These are phyloP conservation scores for Marmota flaviventris DNA, from an alignment of 2,113 vertebrate genomes.

Conservation along the genomic window DNA sequence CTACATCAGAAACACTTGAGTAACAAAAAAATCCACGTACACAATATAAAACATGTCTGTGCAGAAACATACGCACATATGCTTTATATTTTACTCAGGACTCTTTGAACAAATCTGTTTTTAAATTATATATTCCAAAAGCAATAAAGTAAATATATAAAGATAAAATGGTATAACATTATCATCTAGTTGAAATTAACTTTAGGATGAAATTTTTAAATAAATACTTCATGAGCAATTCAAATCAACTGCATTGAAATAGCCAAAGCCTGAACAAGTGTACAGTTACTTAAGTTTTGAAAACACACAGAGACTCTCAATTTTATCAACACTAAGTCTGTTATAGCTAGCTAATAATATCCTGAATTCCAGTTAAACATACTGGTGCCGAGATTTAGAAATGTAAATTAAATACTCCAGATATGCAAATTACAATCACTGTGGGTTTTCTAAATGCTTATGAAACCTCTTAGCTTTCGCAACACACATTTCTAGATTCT, in stretches of 20 bases:
- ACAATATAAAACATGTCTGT: background rate
- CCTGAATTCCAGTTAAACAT: slow-evolving; percentile 68
- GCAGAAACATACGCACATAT: background rate
- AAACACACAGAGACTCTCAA: slow-evolving; percentile 49
- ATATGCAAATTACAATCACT: background rate
- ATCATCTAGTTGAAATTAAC: slow-evolving; percentile 31
- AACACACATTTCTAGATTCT: slow-evolving; percentile 20
- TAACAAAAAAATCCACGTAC: background rate
- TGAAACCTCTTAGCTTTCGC: background rate
- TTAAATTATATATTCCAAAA: slow-evolving; percentile 28
- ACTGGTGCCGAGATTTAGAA: background rate
- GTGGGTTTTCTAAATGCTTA: slow-evolving; percentile 29
- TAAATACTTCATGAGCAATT: slow-evolving; percentile 38
- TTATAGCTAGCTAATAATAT: slow-evolving; percentile 21
- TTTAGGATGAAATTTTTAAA: background rate
- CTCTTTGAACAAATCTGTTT: slow-evolving; percentile 23
- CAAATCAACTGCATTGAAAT: slow-evolving; percentile 40
- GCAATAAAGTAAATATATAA: background rate
- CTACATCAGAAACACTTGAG: background rate
- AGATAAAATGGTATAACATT: background rate
- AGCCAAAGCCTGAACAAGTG: slow-evolving; percentile 19
- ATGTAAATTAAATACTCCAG: slow-evolving; percentile 29
- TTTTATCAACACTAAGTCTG: slow-evolving; percentile 55
- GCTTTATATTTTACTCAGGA: background rate
- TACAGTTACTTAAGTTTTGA: slow-evolving; percentile 20